Evolutionary conservation across 92 coral and sea anemone genomes (phyloP).

Genomic region (Bergia sp.): DNA sequence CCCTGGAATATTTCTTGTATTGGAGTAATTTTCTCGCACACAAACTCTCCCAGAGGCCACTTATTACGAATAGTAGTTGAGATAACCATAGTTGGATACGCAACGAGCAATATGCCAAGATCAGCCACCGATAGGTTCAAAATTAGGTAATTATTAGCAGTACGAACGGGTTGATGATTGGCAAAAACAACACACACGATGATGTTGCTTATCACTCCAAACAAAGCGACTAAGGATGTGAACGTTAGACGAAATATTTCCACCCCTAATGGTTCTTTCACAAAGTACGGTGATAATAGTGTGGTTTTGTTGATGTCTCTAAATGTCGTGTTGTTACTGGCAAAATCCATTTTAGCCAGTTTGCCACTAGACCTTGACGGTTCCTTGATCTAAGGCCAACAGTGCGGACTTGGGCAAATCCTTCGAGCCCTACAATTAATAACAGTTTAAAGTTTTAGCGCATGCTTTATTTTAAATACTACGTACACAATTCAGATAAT

Average conservation of each 20-base stretch:
- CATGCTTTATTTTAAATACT: too few species aligned
- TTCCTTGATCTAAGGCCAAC: too few species aligned
- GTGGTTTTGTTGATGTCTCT: not conserved
- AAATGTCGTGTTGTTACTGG: not conserved
- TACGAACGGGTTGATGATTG: not conserved
- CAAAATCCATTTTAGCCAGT: too few species aligned
- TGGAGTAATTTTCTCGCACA: not conserved
- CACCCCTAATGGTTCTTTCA: not conserved
- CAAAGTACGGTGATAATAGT: not conserved
- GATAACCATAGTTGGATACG: not conserved
- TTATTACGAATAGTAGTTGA: too few species aligned
- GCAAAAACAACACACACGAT: not conserved
- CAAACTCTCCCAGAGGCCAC: slow-evolving; percentile 8
- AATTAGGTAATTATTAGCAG: slow-evolving; percentile 13
- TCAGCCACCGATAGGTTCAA: not conserved
- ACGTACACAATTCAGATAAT: too few species aligned
- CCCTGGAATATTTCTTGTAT: slow-evolving; percentile 1
- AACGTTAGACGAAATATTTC: not conserved
- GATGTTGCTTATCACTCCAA: not conserved
- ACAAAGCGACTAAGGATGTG: not conserved
- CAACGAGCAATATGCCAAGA: slow-evolving; percentile 7
- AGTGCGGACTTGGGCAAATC: too few species aligned
- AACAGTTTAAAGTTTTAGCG: too few species aligned
- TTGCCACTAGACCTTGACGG: too few species aligned
- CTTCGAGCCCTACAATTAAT: too few species aligned